phyloP scores from a whole-genome alignment of 2,888 invertebrate genomes.

The Phyllotreta striolata region DNA sequence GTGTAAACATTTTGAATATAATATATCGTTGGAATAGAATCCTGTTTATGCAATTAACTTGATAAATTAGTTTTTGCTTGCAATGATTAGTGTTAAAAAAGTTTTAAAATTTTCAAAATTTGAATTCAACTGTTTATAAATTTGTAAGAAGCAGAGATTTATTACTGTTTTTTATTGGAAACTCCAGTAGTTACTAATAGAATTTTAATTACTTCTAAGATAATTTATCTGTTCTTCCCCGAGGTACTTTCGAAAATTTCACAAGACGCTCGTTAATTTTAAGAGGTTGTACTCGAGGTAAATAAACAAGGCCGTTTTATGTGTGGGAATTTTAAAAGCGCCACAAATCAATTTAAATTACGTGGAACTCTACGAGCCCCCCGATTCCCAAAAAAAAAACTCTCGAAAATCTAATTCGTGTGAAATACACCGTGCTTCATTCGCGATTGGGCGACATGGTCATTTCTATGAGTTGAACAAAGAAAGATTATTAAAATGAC shows the following conservation, averaged over 20 bases:
- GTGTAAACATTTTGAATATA: constrained; percentile 22
- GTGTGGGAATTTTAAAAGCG: constrained; percentile 42
- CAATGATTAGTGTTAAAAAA: too few species aligned
- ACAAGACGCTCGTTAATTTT: constrained; percentile 33
- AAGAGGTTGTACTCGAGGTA: constrained; percentile 46
- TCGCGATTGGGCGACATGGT: too few species aligned
- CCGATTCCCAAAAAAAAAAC: too few species aligned
- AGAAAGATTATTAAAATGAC: too few species aligned
- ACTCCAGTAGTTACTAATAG: too few species aligned
- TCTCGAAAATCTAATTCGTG: neutral
- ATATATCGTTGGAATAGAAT: constrained; percentile 2
- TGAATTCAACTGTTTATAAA: too few species aligned
- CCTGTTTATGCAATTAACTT: neutral
- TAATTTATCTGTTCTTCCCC: too few species aligned
- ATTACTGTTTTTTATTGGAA: too few species aligned
- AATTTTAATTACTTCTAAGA: too few species aligned
- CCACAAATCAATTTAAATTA: constrained; percentile 39
- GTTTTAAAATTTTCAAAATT: neutral
- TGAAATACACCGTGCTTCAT: constrained; percentile 18
- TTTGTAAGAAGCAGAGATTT: too few species aligned
- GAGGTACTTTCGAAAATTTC: constrained; percentile 19
- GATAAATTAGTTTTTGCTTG: constrained; percentile 12
- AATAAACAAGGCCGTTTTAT: constrained; percentile 44
- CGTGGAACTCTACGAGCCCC: too few species aligned
- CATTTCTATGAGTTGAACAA: too few species aligned